phyloP scores from a whole-genome alignment of 2,113 vertebrate genomes.

The Seriola aureovittata region DNA sequence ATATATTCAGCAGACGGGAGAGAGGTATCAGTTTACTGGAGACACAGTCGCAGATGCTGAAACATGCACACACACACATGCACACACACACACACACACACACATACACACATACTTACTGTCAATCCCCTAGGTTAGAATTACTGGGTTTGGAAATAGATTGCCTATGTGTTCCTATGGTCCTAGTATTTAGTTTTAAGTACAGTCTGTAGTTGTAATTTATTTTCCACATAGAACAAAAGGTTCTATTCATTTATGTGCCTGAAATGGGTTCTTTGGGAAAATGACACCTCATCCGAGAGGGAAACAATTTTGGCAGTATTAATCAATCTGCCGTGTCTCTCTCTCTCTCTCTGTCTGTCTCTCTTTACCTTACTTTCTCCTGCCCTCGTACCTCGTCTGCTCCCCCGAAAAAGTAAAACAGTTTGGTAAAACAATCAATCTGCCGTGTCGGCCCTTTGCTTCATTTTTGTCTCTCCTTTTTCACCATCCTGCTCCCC shows the following conservation, averaged over 20 bases:
- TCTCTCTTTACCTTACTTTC: constrained; percentile 1
- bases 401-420: constrained; percentile 31
- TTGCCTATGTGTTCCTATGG: constrained; percentile 43
- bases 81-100: background rate
- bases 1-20: constrained; percentile 54
- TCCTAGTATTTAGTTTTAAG: constrained; percentile 67
- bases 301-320: constrained; percentile 49
- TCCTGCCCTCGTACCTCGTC: constrained; percentile 5
- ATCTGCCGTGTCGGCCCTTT: constrained; percentile 26
- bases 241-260: constrained; percentile 71
- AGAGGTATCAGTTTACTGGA: constrained; percentile 68
- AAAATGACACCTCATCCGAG: constrained; percentile 71
- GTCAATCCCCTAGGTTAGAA: constrained; percentile 66
- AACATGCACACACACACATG: constrained; percentile 12
- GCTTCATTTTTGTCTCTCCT: constrained; percentile 33
- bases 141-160: constrained; percentile 73
- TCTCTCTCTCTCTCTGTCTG: constrained; percentile 11
- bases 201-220: constrained; percentile 57
- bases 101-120: constrained; percentile 42
- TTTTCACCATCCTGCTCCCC: constrained; percentile 2
- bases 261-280: constrained; percentile 47
- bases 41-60: constrained; percentile 62
- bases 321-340: constrained; percentile 68
- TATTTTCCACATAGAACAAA: constrained; percentile 72
- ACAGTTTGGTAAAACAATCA: constrained; percentile 49